Conservation (phyloP, 1,140 invertebrate species). For the Calliopsis andreniformis region DNA sequence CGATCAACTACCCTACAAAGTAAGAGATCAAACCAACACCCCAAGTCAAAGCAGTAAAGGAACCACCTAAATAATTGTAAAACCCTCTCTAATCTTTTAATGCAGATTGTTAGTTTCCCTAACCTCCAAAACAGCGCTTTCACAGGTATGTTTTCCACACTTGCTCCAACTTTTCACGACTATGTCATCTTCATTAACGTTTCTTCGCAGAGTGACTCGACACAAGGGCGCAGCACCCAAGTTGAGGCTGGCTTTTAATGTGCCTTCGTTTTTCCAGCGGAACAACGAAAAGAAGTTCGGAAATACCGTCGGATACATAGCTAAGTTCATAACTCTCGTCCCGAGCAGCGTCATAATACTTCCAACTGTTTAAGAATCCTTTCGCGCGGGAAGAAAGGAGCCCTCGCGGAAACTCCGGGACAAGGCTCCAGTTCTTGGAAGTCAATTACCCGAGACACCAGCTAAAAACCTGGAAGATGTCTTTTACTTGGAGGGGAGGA, state of each 20-base stretch:
- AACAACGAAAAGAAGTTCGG: conserved; percentile 5
- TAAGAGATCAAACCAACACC: no score
- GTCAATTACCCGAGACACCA: conserved; percentile 53
- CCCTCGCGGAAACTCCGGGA: conserved; percentile 36
- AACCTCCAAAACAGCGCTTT: background rate
- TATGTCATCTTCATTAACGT: conserved; percentile 1
- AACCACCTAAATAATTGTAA: no score
- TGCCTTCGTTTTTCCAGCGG: background rate
- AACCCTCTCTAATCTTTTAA: no score
- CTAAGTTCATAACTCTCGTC: conserved; percentile 39
- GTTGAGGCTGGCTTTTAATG: background rate
- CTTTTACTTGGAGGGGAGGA: background rate
- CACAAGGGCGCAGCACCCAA: background rate
- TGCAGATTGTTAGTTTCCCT: no score
- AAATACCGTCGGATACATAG: conserved; percentile 3
- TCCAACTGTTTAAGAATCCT: conserved; percentile 48
- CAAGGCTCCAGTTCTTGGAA: conserved; percentile 55
- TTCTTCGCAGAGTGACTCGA: background rate
- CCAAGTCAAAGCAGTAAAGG: no score
- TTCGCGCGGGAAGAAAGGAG: conserved; percentile 18
- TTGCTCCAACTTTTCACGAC: background rate
- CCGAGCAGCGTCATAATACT: conserved; percentile 36
- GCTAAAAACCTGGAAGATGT: conserved; percentile 38
- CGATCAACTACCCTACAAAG: no score
- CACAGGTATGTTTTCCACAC: no score